Evolutionary conservation across 2,113 vertebrate genomes (phyloP).

Genomic region (Columba janthina): DNA sequence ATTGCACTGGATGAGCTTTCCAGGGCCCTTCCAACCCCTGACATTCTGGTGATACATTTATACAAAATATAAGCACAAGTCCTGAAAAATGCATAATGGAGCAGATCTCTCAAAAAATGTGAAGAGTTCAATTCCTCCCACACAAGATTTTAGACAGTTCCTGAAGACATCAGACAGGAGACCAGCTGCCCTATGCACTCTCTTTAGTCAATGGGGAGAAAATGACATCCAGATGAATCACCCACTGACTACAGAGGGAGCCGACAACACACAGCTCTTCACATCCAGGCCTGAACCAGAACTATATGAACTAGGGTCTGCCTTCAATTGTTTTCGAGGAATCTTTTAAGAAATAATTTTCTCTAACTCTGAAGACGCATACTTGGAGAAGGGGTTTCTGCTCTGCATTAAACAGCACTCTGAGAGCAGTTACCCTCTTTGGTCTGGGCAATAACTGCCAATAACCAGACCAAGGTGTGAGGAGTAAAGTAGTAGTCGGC

Average conservation of each 20-base stretch:
- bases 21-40: no score
- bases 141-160: background rate
- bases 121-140: background rate
- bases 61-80: background rate
- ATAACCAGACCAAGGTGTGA: background rate
- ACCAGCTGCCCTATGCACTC: background rate
- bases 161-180: conserved; percentile 24
- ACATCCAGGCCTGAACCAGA: background rate
- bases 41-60: background rate
- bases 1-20: no score
- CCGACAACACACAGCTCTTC: background rate
- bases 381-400: background rate
- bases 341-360: background rate
- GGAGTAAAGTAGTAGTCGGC: background rate
- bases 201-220: conserved; percentile 30
- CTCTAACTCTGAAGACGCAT: background rate
- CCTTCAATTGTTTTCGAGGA: background rate
- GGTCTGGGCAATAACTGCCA: background rate
- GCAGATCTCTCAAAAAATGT: background rate
- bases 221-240: conserved; percentile 62
- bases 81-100: background rate
- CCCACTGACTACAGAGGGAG: background rate
- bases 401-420: background rate
- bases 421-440: background rate
- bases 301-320: background rate